Base-by-base conservation (phyloP, 1,140 invertebrate genomes). In the Drosophila sulfurigaster region DNA sequence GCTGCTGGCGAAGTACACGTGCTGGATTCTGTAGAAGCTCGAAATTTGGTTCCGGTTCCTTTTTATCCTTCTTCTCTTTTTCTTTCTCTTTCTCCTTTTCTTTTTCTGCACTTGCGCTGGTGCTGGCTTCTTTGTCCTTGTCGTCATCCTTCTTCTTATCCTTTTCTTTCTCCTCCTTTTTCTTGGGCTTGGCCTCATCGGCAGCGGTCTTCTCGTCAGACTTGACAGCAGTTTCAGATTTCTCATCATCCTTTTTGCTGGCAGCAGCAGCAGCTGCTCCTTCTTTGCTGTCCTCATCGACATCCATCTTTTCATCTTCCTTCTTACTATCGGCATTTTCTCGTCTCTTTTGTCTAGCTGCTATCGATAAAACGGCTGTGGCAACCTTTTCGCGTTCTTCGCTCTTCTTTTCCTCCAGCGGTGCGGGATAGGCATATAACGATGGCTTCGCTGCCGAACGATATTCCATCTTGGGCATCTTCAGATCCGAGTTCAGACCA, bases 331-430 rank as follows among this genome's bases (percentile, higher is more conserved):
- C 92, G 8, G 93, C 93, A 68, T 94, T 94, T 65, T 97, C 96
- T 20, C 97, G 95, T 70, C 98, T 95, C 73, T 97, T 95, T 79
- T 98, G 96, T 75, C 98, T 95, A 1, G 98, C 98, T 0, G 99
- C 99, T 79, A 99, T 99, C 89, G 98, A 99, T 15, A 99, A 94
- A 2, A 99, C 98, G 6, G 99, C 99, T 13, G 98, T 99, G 35
- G 98, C 98, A 8, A 99, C 98, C 85, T 98, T 97, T 89, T 99
- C 98, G 6, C 97, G 95, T 93, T 99, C 98, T 91, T 99, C 98
- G 49, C 98, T 97, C 93, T 99, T 99, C 93, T 99, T 99, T 91
- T 99, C 98, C 94, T 99, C 99, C 16, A 99, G 93, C 0, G 98
- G 96, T 15, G 99, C 97, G 5, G 99, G 99, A 93, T 99, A 99